These are phyloP conservation scores for Strix occidentalis DNA, from an alignment of 2,797 vertebrate genomes.

Conservation along the genomic window DNA sequence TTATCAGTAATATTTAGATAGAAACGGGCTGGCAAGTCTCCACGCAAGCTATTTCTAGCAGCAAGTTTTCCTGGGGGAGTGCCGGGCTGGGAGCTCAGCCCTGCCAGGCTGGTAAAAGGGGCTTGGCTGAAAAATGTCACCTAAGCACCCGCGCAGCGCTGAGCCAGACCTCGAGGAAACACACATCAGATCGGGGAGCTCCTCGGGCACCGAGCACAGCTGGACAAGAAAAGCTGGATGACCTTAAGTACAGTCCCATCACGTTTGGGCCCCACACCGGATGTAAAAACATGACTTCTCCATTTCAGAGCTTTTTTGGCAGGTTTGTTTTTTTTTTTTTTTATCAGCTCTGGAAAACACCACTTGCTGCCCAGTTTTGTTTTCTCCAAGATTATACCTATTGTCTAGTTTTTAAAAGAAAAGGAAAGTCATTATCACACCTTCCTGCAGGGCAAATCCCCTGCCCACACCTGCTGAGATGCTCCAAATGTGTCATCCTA, in stretches of 20 bases:
- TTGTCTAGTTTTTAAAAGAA: background rate
- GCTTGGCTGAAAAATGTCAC: background rate
- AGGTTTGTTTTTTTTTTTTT: background rate
- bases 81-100: accelerated
- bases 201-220: background rate
- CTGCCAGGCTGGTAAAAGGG: background rate
- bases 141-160: accelerated
- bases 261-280: accelerated
- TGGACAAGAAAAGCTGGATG: background rate
- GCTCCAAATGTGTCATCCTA: accelerated
- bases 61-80: background rate
- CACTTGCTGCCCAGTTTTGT: background rate
- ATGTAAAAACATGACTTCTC: background rate
- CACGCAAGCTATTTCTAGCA: background rate
- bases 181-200: accelerated
- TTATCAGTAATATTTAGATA: background rate
- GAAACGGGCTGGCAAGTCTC: background rate
- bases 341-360: background rate
- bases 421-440: background rate
- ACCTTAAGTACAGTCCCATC: background rate
- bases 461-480: background rate
- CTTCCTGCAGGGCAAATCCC: background rate
- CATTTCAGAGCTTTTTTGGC: background rate
- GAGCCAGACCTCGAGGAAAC: background rate
- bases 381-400: background rate